A percentile compares a stretch with the other conserved stretches of the same genome.
phyloP scores from a whole-genome alignment of 2,888 invertebrate species.

The Drosophila subquinaria region DNA sequence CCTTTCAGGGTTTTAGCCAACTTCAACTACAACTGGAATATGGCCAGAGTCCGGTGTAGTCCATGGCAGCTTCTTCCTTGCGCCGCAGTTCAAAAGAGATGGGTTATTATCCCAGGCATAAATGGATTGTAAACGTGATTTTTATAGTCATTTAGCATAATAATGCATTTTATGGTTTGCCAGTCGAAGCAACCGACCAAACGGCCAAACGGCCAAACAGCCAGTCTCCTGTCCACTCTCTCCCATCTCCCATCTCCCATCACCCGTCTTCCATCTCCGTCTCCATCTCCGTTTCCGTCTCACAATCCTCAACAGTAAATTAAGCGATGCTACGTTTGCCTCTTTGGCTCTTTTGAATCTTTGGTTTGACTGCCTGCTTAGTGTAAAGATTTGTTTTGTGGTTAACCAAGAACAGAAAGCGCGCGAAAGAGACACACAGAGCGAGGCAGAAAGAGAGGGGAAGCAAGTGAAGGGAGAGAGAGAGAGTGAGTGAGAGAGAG shows the following conservation, averaged over 20 bases:
- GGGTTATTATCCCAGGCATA: constrained; percentile 84
- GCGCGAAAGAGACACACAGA: constrained; percentile 1
- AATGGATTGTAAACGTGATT: constrained; percentile 85
- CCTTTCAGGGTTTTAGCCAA: constrained; percentile 73
- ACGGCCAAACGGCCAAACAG: constrained; percentile 2
- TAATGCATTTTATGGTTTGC: constrained; percentile 83
- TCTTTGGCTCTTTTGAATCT: constrained; percentile 34
- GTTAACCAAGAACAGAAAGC: neutral
- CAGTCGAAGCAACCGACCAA: constrained; percentile 33
- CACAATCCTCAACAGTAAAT: constrained; percentile 50
- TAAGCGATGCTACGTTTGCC: constrained; percentile 55
- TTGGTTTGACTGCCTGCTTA: constrained; percentile 56
- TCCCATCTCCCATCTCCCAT: neutral
- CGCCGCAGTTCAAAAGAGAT: constrained; percentile 70
- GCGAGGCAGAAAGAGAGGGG: neutral
- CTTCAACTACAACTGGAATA: constrained; percentile 14
- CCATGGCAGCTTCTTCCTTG: constrained; percentile 52
- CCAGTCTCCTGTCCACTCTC: neutral
- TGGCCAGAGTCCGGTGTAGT: constrained; percentile 8
- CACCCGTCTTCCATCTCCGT: neutral
- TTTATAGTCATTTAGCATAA: constrained; percentile 85
- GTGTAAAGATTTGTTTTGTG: constrained; percentile 68
- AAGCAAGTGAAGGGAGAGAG: neutral
- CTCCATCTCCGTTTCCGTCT: constrained; percentile 12
- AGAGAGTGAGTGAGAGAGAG: neutral